Evolutionary conservation across 2,888 invertebrate species (phyloP).

Genomic region (Sturmia bella): DNA sequence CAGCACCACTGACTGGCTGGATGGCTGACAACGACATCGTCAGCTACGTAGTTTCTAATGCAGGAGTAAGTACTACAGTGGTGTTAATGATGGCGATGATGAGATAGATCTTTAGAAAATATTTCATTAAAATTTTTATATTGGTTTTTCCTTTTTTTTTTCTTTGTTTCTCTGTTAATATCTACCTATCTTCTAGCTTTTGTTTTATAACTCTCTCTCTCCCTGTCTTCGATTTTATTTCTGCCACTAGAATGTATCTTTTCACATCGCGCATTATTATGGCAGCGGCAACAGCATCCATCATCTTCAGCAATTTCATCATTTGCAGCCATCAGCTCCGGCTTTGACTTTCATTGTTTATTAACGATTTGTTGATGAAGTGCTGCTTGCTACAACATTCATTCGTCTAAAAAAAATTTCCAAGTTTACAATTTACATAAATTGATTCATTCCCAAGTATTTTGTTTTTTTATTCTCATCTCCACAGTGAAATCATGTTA

Average conservation of each 20-base stretch:
- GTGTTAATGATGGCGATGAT: constrained; percentile 66
- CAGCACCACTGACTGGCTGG: background rate
- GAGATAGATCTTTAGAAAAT: constrained; percentile 63
- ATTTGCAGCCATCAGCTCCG: constrained; percentile 46
- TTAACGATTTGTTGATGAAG: constrained; percentile 67
- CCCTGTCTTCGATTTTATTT: too few species aligned
- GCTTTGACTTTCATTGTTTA: constrained; percentile 59
- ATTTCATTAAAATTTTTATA: constrained; percentile 61
- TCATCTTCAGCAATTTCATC: constrained; percentile 46
- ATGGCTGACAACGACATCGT: constrained; percentile 41
- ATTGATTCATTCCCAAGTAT: constrained; percentile 55
- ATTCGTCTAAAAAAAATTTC: constrained; percentile 19
- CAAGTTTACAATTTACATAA: constrained; percentile 53
- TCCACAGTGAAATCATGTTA: constrained; percentile 59
- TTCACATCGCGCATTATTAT: constrained; percentile 4
- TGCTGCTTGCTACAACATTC: constrained; percentile 52
- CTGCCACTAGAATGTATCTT: constrained; percentile 22
- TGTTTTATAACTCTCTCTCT: constrained; percentile 38
- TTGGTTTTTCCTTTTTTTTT: constrained; percentile 21
- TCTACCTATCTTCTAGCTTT: background rate
- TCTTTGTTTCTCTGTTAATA: constrained; percentile 19
- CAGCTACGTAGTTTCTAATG: constrained; percentile 56
- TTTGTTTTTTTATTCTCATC: constrained; percentile 10
- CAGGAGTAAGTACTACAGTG: constrained; percentile 33
- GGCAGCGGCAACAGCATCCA: constrained; percentile 10